A percentile compares a stretch with the other conserved stretches of the same genome.
Conservation (phyloP, 2,113 vertebrate genomes). For the Arvicanthis niloticus region DNA sequence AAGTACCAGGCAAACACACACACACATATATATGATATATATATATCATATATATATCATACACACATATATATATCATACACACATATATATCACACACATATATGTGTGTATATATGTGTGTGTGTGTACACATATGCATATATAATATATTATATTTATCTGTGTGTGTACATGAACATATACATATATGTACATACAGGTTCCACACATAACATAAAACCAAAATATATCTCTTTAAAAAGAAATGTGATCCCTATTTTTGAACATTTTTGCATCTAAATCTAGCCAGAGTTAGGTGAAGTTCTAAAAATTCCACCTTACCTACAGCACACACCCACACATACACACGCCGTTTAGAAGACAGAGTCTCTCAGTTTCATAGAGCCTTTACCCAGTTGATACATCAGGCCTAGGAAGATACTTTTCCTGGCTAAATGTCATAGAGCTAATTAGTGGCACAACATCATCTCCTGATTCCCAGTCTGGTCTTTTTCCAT, state of each 20-base stretch:
- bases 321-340: not conserved
- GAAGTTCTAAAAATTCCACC: not conserved
- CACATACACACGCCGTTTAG: not conserved
- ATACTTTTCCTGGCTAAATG: not conserved
- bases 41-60: too few species aligned
- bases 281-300: not conserved
- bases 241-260: not conserved
- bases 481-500: not conserved
- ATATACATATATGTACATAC: not conserved
- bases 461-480: not conserved
- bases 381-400: not conserved
- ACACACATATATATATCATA: too few species aligned
- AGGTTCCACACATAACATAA: not conserved
- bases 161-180: too few species aligned
- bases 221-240: not conserved
- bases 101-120: too few species aligned
- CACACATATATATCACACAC: too few species aligned
- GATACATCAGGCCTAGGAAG: not conserved
- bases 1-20: not conserved
- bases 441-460: not conserved
- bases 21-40: too few species aligned
- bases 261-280: not conserved
- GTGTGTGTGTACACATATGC: too few species aligned
- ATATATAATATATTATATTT: too few species aligned
- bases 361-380: not conserved